Evolutionary conservation across 2,888 invertebrate species (phyloP), one percentile per base, ranked within the genome.

Genomic region (Thalpophila matura): DNA sequence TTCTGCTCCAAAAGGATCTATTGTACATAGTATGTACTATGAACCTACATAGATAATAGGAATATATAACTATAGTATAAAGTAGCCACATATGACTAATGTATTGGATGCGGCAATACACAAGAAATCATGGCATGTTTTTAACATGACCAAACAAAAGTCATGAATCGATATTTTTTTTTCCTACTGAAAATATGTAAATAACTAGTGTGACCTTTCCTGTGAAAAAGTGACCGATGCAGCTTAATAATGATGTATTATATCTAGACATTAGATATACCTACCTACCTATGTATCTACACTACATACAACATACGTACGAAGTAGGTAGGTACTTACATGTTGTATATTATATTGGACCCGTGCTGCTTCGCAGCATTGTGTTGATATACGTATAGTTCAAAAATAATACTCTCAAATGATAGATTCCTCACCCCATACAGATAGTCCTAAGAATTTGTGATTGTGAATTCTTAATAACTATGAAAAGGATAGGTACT

Each of bases 81-180:
- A 51, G 16, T 18, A 18, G 5, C 26, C 4, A 14, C 7, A 31
- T 1, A 29, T 50, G n/a, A n/a, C n/a, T n/a, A 16, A 0, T 24
- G 16, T 12, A 18, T 22, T 20, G 6, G 2, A 40, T 26, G 24
- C 18, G 9, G 18, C 29, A 16, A 7, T 14, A 16, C 2, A 18
- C 5, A 7, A 42, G 20, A 12, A 40, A 18, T 14, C 14, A 7
- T 9, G 33, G 7, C n/a, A 49, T 10, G 4, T 14, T n/a, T 14
- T 16, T 26, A 12, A 4, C 2, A 7, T 26, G 14, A 18, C 18
- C 4, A 20, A 29, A 29, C 42, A 9, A 6, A 12, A 5, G 9
- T 18, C 18, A 43, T 20, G 16, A 62, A 62, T 62, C 42, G 20
- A 62, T 62, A 35, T 24, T 16, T 26, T 43, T 66, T 37, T 10